Conservation (phyloP, 2,113 vertebrate species). For the Cebidichthys violaceus region DNA sequence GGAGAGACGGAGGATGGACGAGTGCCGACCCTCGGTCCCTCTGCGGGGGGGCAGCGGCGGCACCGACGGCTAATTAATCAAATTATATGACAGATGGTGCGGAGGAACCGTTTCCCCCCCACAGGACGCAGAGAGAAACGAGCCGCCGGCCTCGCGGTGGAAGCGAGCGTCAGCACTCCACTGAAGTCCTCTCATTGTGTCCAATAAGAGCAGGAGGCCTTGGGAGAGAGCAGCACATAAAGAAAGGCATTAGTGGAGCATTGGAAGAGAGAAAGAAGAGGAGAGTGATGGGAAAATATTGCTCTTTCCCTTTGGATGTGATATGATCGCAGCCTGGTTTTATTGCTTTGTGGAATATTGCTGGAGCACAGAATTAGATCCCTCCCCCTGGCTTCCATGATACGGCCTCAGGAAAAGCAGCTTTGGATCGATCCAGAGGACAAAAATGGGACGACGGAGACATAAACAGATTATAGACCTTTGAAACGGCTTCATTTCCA, state of each 20-base stretch:
- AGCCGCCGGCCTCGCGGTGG: constrained; percentile 54
- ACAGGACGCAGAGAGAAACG: constrained; percentile 55
- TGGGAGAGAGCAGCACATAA: not conserved
- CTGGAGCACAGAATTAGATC: constrained; percentile 79
- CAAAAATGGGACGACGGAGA: constrained; percentile 65
- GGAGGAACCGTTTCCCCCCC: constrained; percentile 72
- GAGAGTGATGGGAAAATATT: constrained; percentile 79
- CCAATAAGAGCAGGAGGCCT: constrained; percentile 46
- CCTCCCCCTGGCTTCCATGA: constrained; percentile 65
- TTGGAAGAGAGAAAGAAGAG: constrained; percentile 62
- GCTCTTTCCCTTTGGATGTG: constrained; percentile 75
- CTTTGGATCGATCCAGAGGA: constrained; percentile 79
- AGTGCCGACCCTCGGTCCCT: constrained; percentile 70
- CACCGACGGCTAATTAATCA: constrained; percentile 77
- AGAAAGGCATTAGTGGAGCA: constrained; percentile 54
- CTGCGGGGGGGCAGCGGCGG: constrained; percentile 65
- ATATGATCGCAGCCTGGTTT: constrained; percentile 72
- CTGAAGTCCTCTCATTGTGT: constrained; percentile 63
- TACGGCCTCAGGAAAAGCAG: constrained; percentile 73
- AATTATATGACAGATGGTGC: constrained; percentile 77
- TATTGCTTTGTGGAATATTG: constrained; percentile 84
- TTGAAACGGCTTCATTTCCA: constrained; percentile 79
- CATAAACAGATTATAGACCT: constrained; percentile 79
- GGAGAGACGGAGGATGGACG: constrained; percentile 73
- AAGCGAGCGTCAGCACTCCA: constrained; percentile 65